Evolutionary conservation across 2,888 invertebrate species (phyloP).

Genomic region (Eudemis profundana): DNA sequence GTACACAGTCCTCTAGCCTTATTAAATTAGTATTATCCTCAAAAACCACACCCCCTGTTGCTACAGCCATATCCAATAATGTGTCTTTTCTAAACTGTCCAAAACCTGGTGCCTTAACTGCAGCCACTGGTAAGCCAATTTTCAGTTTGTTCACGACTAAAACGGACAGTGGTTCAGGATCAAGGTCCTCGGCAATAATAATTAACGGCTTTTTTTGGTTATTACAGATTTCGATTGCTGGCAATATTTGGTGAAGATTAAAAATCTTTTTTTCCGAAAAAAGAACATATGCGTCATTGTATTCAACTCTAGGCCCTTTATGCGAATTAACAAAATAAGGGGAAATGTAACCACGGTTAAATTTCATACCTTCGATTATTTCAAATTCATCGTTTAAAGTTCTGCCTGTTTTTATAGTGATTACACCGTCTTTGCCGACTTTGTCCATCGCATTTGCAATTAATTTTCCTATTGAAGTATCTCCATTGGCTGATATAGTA

Average conservation of each 20-base stretch:
- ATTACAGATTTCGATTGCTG: constrained; percentile 97
- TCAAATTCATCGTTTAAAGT: constrained; percentile 97
- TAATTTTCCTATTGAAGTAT: constrained; percentile 93
- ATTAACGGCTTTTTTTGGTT: constrained; percentile 95
- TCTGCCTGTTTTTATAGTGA: constrained; percentile 99
- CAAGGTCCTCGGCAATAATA: constrained; percentile 97
- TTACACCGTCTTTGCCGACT: constrained; percentile 98
- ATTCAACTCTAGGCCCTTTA: constrained; percentile 99
- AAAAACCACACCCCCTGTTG: constrained; percentile 96
- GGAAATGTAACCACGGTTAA: constrained; percentile 99
- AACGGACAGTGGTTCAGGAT: constrained; percentile 96
- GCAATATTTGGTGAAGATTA: constrained; percentile 96
- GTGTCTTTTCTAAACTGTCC: constrained; percentile 96
- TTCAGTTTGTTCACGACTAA: constrained; percentile 95
- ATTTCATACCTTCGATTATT: constrained; percentile 98
- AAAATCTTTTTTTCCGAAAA: constrained; percentile 99
- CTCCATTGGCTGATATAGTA: constrained; percentile 99
- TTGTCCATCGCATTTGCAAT: constrained; percentile 98
- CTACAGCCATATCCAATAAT: constrained; percentile 95
- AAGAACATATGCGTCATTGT: constrained; percentile 95
- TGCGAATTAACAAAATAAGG: constrained; percentile 99
- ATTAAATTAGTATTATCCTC: constrained; percentile 95
- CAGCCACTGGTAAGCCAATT: constrained; percentile 96
- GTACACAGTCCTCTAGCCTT: constrained; percentile 94
- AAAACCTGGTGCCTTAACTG: constrained; percentile 98